Evolutionary conservation across 2,888 invertebrate species (phyloP).

Genomic region (Pomacea canaliculata): DNA sequence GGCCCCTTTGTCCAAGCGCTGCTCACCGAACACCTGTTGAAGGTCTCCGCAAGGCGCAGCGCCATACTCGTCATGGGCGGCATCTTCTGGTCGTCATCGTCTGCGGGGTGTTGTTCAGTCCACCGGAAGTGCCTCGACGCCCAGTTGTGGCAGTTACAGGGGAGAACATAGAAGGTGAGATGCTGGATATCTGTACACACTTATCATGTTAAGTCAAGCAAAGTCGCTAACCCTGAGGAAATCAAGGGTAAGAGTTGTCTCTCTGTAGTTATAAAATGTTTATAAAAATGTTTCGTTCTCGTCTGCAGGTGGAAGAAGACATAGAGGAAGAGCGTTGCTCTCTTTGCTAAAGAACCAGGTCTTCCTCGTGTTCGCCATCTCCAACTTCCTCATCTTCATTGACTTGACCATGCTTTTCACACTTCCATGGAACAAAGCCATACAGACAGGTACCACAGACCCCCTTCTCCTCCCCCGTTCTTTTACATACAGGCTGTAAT

Average conservation of each 20-base stretch:
- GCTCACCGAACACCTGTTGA: constrained; percentile 74
- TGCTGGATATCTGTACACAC: not conserved
- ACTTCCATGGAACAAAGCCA: constrained; percentile 78
- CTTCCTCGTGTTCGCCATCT: constrained; percentile 43
- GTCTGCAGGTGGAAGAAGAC: constrained; percentile 24
- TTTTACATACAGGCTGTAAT: too few species aligned
- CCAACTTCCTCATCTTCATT: constrained; percentile 40
- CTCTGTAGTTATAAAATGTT: too few species aligned
- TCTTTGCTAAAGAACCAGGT: constrained; percentile 39
- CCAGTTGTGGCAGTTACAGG: not conserved
- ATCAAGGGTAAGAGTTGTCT: too few species aligned
- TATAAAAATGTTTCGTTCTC: too few species aligned
- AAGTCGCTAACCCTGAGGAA: too few species aligned
- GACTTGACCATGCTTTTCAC: constrained; percentile 90
- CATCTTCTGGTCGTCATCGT: constrained; percentile 88
- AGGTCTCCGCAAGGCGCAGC: constrained; percentile 85
- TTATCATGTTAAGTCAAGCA: not conserved
- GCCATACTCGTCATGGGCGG: constrained; percentile 87
- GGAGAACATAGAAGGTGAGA: not conserved
- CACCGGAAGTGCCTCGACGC: constrained; percentile 80
- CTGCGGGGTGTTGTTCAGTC: constrained; percentile 91
- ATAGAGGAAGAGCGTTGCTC: constrained; percentile 74
- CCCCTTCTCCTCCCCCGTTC: too few species aligned
- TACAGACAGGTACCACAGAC: constrained; percentile 71
- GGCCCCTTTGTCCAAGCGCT: constrained; percentile 92